phyloP scores from a whole-genome alignment of 2,797 vertebrate species.

The Falco peregrinus region DNA sequence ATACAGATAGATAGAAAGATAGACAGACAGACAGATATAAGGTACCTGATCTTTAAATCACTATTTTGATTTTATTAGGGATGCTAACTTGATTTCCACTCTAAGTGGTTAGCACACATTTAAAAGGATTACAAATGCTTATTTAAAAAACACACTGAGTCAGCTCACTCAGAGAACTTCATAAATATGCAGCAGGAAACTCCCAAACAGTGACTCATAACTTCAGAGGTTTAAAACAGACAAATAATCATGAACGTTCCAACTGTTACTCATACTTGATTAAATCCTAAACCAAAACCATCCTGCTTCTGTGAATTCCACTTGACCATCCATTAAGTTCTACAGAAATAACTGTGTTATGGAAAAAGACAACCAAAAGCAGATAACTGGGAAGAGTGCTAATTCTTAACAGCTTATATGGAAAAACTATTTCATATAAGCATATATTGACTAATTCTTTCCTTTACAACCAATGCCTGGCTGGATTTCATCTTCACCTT shows the following conservation, averaged over 20 bases:
- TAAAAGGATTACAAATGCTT: slow-evolving; percentile 27
- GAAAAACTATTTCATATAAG: background rate
- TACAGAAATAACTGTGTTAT: background rate
- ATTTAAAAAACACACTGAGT: slow-evolving; percentile 52
- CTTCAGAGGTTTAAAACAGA: slow-evolving; percentile 32
- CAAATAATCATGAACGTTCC: slow-evolving; percentile 35
- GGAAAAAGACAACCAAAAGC: background rate
- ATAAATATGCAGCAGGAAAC: slow-evolving; percentile 66
- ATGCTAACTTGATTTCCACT: background rate
- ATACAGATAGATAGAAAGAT: background rate
- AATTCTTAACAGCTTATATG: background rate
- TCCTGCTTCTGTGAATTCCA: background rate
- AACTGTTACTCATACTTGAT: slow-evolving; percentile 25
- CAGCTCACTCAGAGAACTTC: slow-evolving; percentile 24
- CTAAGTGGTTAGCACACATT: background rate
- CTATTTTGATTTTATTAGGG: background rate
- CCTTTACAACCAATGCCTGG: background rate
- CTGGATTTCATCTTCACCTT: background rate
- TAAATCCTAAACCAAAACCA: slow-evolving; percentile 20
- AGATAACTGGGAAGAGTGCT: background rate
- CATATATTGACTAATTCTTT: background rate
- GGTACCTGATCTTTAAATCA: background rate
- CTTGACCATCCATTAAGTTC: background rate
- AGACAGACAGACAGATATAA: rapidly evolving
- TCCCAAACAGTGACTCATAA: slow-evolving; percentile 65